Percentiles rank a stretch among this genome's conserved stretches.
Conservation (phyloP, 2,113 vertebrate species). For the Laterallus jamaicensis region DNA sequence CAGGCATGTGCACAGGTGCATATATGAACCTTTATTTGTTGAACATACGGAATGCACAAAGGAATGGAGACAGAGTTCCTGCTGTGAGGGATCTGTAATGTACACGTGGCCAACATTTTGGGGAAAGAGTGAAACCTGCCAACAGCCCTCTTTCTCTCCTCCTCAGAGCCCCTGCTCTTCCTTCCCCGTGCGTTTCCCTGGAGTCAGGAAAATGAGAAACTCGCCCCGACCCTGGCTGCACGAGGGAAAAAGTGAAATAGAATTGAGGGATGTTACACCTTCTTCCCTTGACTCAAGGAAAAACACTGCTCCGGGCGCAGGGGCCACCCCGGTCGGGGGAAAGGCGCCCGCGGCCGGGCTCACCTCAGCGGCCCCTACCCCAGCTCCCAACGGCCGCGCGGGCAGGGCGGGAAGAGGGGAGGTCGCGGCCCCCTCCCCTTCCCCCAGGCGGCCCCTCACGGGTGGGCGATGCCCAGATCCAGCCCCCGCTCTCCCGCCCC, state of each 20-base stretch:
- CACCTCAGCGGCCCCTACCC: neutral
- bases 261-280: neutral
- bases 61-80: neutral
- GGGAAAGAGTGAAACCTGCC: neutral
- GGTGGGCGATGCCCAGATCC: neutral
- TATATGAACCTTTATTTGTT: neutral
- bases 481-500: neutral
- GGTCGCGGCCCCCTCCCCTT: neutral
- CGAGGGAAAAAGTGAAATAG: neutral
- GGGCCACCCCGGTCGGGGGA: neutral
- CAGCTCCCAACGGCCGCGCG: neutral
- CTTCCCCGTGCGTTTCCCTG: neutral
- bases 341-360: neutral
- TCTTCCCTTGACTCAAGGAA: neutral
- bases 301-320: neutral
- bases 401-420: neutral
- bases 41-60: neutral
- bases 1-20: rapidly evolving
- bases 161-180: neutral
- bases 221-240: neutral
- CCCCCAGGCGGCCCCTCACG: neutral
- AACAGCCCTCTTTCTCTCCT: neutral
- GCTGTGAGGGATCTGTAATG: neutral
- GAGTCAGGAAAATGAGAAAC: neutral
- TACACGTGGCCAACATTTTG: neutral